Conservation (phyloP, 2,888 invertebrate genomes). For the Rotaria sp. region DNA sequence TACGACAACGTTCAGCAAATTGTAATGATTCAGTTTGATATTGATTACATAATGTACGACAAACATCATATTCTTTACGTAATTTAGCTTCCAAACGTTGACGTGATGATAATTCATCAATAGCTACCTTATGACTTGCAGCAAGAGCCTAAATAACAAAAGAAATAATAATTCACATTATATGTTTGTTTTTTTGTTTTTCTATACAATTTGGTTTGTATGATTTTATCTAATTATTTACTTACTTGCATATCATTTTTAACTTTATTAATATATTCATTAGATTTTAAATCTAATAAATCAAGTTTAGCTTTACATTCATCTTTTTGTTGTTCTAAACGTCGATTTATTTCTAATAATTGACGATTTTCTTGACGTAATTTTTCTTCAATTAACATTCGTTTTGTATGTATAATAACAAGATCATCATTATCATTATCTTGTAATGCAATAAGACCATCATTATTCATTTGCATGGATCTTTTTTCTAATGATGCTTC, state of each 20-base stretch:
- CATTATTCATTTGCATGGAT: background rate
- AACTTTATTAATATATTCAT: background rate
- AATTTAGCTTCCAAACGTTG: background rate
- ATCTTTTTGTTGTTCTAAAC: constrained; percentile 25
- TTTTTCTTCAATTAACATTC: constrained; percentile 8
- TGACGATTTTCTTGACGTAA: background rate
- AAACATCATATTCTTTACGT: background rate
- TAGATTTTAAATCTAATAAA: background rate
- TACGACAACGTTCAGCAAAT: background rate
- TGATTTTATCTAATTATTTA: too few species aligned
- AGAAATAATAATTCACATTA: too few species aligned
- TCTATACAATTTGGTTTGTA: too few species aligned
- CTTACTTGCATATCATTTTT: background rate
- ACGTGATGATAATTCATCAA: background rate
- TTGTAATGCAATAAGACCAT: background rate
- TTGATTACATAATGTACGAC: background rate
- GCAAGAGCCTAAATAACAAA: background rate
- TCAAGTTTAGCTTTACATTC: background rate
- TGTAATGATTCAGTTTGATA: background rate
- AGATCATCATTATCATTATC: background rate
- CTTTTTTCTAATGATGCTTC: background rate
- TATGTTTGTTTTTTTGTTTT: too few species aligned
- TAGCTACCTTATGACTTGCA: background rate
- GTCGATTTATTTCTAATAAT: background rate
- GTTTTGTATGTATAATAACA: background rate